These are phyloP conservation scores for Anomalospiza imberbis DNA, from an alignment of 2,797 vertebrate species.

Conservation along the genomic window DNA sequence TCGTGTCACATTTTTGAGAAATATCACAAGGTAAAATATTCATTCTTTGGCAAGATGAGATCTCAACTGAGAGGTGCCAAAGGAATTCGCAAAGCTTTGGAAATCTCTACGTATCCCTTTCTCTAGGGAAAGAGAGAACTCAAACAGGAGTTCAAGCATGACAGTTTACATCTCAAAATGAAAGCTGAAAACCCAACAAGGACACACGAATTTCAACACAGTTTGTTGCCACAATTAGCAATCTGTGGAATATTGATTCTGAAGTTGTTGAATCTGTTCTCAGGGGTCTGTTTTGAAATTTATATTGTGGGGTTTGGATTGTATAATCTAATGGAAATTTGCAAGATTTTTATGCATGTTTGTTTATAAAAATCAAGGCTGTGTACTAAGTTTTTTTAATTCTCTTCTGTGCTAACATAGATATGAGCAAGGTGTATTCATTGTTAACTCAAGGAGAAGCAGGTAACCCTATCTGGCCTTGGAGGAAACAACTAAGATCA, in stretches of 20 bases:
- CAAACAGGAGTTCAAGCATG: neutral
- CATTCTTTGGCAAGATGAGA: slow-evolving; percentile 28
- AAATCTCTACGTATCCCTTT: neutral
- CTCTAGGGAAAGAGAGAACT: neutral
- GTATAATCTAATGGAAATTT: neutral
- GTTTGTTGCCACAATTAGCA: neutral
- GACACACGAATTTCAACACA: neutral
- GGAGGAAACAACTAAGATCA: neutral
- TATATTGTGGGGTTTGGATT: neutral
- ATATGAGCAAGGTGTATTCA: neutral
- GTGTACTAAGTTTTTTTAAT: neutral
- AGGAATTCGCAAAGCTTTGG: neutral
- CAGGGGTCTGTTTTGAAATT: neutral
- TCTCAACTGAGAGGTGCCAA: neutral
- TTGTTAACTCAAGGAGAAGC: neutral
- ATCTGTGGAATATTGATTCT: neutral
- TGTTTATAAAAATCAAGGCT: slow-evolving; percentile 34
- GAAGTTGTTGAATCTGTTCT: neutral
- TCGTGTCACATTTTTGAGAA: neutral
- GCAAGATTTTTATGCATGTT: neutral
- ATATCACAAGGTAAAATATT: slow-evolving; percentile 25
- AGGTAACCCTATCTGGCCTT: neutral
- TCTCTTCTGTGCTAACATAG: neutral
- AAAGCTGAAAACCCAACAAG: neutral
- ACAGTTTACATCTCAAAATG: slow-evolving; percentile 25